Base-by-base conservation (phyloP, 2,797 vertebrate genomes). In the Bradypodion pumilum region DNA sequence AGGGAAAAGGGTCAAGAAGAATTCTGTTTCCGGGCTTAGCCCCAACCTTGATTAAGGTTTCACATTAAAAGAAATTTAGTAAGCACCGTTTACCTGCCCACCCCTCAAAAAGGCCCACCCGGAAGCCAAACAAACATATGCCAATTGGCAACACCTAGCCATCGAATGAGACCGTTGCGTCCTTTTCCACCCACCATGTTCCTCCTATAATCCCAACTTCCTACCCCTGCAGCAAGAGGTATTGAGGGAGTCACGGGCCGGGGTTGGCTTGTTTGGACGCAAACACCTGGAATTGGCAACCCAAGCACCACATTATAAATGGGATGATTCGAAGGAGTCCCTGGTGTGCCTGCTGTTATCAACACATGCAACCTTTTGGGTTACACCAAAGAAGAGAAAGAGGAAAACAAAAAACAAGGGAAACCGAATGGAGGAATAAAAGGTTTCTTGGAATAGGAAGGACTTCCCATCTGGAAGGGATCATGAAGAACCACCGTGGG, bases 41-140 rank as follows among this genome's bases (percentile, higher is more conserved):
- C 52, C n/a, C 29, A 49, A 21, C 59, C 13, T 4, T 21, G 8
- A 65, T 65, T 35, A 52, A 13, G 32, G 52, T 35, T 80, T 10
- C 74, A 69, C 65, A 46, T 65, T 70, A 10, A 37, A 87, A 7
- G 35, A 69, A 85, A 59, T 72, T 63, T 35, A 82, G 52, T 77
- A 74, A 35, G 59, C 35, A 35, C 0, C 72, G 27, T 27, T 42
- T 7, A 4, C 0, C 12, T 19, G 4, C 32, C n/a, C n/a, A 12
- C 13, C 12, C 13, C 65, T n/a, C 37, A 63, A 1, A 81, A 68
- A 82, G 7, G 0, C 0, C 72, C 13, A 19, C 1, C 6, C 0
- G 6, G 0, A 1, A 35, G 65, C 25, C 49, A 12, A 19, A 40
- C 7, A 7, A 52, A 16, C n/a, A 52, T n/a, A 40, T 0, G 1